Evolutionary conservation across 2,113 vertebrate genomes (phyloP), one percentile per base, ranked within the genome.

Genomic region (Petromus typicus): DNA sequence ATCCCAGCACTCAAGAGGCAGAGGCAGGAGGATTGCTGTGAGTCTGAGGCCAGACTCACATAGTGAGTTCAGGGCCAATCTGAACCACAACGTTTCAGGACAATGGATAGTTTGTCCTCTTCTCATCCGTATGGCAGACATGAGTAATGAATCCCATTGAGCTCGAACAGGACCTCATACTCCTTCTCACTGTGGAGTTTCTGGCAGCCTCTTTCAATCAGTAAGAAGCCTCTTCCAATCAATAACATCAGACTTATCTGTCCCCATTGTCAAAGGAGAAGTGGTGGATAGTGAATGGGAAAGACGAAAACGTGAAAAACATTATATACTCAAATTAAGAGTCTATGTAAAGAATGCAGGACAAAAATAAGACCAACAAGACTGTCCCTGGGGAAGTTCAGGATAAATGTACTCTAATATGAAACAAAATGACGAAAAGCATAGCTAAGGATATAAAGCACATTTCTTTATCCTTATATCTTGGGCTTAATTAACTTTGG

Each of bases 201-300:
- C 76, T 93, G 82, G 66, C 9, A 80, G 40, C 40, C n/a, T 90
- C 75, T 76, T 27, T 51, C 43, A 86, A 89, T 88, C 57, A 61
- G 81, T 48, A 93, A 80, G 27, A 94, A 14, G 6, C 23, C 30
- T 73, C 69, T 82, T 59, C 40, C 67, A 40, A 23, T 40, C 67
- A 10, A 37, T 83, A 73, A 71, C 17, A 86, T 17, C 20, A 91
- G 89, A 73, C 27, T 30, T 5, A 40, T 76, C 45, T 67, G 48
- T 27, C n/a, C 45, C 34, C 20, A 2, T 8, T 48, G n/a, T 56
- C 14, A 59, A 27, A 80, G 48, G 18, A 84, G 67, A 82, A 80
- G 23, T 45, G 16, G 13, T n/a, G 30, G 51, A 61, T 4, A 27
- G 9, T n/a, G 51, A 11, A 27, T 40, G n/a, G 32, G 32, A 6